A percentile compares a stretch with the other conserved stretches of the same genome.
phyloP scores from a whole-genome alignment of 2,888 invertebrate species.

The Andricus curvator region DNA sequence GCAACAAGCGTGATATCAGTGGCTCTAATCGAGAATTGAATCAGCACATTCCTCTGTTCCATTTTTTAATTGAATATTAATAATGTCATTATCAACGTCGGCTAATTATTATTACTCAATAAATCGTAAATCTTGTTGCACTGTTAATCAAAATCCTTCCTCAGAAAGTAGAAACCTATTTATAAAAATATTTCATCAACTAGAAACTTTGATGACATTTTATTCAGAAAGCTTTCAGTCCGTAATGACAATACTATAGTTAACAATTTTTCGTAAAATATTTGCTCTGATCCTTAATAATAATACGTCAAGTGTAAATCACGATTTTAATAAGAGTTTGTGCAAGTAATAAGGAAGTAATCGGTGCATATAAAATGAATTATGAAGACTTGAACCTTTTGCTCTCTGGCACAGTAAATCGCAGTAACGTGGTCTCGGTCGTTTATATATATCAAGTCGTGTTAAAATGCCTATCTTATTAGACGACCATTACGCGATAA shows the following conservation, averaged over 20 bases:
- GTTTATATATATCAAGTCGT: slow-evolving; percentile 17
- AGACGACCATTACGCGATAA: not conserved
- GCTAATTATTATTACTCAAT: too few species aligned
- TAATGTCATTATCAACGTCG: not conserved
- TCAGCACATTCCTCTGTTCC: not conserved
- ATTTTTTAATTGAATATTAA: not conserved
- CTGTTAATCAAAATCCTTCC: too few species aligned
- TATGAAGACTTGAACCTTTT: not conserved
- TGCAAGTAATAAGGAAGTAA: not conserved
- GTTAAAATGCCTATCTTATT: slow-evolving; percentile 9
- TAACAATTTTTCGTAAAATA: not conserved
- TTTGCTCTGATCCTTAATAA: not conserved
- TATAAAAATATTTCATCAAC: too few species aligned
- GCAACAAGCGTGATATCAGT: slow-evolving; percentile 14
- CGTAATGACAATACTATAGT: not conserved
- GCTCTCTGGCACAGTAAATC: slow-evolving; percentile 1
- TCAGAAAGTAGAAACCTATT: too few species aligned
- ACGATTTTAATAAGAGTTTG: not conserved
- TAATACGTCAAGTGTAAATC: not conserved
- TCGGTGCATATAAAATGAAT: slow-evolving; percentile 13
- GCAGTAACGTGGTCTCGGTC: not conserved
- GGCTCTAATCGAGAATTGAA: slow-evolving; percentile 9
- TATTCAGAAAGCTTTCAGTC: not conserved
- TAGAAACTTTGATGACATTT: too few species aligned
- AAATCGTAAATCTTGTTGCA: too few species aligned